A percentile compares a stretch with the other conserved stretches of the same genome.
These are phyloP conservation scores for Tinea pellionella DNA, from an alignment of 2,888 invertebrate genomes.

Conservation along the genomic window DNA sequence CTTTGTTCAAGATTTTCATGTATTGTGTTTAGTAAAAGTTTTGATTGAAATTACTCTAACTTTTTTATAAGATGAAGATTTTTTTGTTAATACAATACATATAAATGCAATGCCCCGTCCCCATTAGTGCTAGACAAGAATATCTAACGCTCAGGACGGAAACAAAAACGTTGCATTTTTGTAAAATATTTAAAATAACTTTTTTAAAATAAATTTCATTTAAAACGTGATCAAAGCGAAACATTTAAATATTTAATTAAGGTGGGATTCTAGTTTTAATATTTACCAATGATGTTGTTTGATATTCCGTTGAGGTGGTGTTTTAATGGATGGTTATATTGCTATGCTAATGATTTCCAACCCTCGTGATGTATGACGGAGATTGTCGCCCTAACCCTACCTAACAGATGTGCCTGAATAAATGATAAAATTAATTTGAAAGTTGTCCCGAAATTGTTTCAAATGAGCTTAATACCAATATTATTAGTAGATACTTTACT, in stretches of 20 bases:
- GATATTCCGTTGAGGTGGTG: not conserved
- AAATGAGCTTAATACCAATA: not conserved
- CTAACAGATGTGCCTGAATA: conserved; percentile 5
- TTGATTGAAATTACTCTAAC: not conserved
- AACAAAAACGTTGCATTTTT: too few relatives aligned
- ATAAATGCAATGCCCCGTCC: too few relatives aligned
- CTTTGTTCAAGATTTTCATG: not conserved
- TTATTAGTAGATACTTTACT: not conserved
- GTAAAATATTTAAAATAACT: too few relatives aligned
- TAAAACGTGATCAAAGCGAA: too few relatives aligned
- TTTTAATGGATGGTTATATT: not conserved
- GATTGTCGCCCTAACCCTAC: conserved; percentile 10
- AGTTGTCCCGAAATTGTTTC: not conserved
- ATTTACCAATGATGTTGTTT: not conserved
- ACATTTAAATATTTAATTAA: not conserved
- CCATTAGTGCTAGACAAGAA: too few relatives aligned
- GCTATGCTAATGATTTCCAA: not conserved
- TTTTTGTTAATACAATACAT: too few relatives aligned
- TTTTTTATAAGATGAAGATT: too few relatives aligned
- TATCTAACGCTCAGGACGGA: too few relatives aligned
- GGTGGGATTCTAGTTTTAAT: not conserved
- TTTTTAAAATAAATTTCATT: too few relatives aligned
- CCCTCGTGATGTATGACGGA: not conserved
- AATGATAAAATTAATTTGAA: not conserved
- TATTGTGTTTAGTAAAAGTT: not conserved